Base-by-base conservation (phyloP, 2,797 vertebrate genomes). In the Diceros bicornis region DNA sequence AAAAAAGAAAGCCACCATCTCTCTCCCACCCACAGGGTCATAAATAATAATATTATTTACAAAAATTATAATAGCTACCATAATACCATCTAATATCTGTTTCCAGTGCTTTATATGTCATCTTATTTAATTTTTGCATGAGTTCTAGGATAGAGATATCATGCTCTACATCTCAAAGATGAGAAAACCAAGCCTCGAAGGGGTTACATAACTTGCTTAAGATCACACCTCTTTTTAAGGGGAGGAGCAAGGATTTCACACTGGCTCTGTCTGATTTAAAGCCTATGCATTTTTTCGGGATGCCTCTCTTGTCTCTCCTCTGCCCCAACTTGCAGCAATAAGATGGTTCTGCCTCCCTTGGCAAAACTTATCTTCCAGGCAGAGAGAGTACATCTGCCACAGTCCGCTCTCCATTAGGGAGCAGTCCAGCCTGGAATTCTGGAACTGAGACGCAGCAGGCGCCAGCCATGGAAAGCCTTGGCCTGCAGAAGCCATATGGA, bases 401-500 rank as follows among this genome's bases (percentile, higher is more conserved):
- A 4, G 64, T 77, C 92, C 47, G 93, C 59, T 90, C 86, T 89
- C 27, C 1, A 10, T 64, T 44, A 93, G 81, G 87, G 81, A 84
- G 34, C 52, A 41, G 75, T 91, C 68, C 94, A 94, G 64, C 64
- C 74, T n/a, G 1, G 88, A 88, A 93, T 95, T 88, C 91, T 95
- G 94, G 82, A 85, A 88, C 83, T 14, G 69, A 93, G 44, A 88
- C 10, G 10, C 68, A 83, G 85, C 64, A 84, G 94, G 79, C 88
- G 91, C 85, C 71, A 62, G 82, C 94, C 94, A 74, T 0, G 14
- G n/a, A 50, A 91, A 71, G 83, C 66, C 90, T 98, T 57, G 89
- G 94, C 96, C 97, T 93, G 75, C 44, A 27, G 93, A 96, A 96
- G 89, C 94, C 93, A 93, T 84, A 94, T 94, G 92, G 91, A 64